Base-by-base conservation (phyloP, 2,888 invertebrate species). In the Drosophila algonquin region DNA sequence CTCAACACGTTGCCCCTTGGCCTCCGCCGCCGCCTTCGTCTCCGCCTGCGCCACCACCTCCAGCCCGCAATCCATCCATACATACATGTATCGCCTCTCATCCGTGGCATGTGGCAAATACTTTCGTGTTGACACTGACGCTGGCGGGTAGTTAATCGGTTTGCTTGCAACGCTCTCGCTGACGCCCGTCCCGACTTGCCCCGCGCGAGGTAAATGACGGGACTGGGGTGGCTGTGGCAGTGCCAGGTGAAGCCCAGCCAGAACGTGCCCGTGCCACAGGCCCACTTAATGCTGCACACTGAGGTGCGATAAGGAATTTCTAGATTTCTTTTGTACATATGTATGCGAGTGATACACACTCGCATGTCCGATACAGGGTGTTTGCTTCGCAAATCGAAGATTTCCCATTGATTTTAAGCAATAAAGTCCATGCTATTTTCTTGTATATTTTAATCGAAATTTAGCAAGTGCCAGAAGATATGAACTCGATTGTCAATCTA, bases 261-360 rank as follows among this genome's bases (percentile, higher is more conserved):
- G 54, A 51, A 70, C 77, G 79, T 62, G 81, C 75, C 79, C 80
- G 83, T 83, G 81, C 81, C 79, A 76, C 81, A 77, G 73, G 81
- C 79, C 79, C 81, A 82, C 79, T 82, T 83, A 83, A 81, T 82
- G 82, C 84, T 80, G 71, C 81, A 80, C 84, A 76, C 78, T 78
- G 73, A 81, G 84, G 77, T 79, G 84, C 80, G 87, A 87, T 84
- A 84, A 81, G 81, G 81, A 83, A 87, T 84, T 87, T 86, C 64
- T 75, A 86, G 84, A 83, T 84, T 84, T 83, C 83, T 81, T 77
- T 83, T 46, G 50, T 52, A 60, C 63, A 73, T 73, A 72, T 59
- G 59, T 73, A 72, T 59, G 59, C 58, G 69, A 65, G 64, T 69
- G 77, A 69, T 59, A 65, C 40, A 40, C 65, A 40, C 48, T 44